A percentile compares a stretch with the other conserved stretches of the same genome.
Evolutionary conservation across 1,140 invertebrate species (phyloP).

Genomic region (Periplaneta americana): DNA sequence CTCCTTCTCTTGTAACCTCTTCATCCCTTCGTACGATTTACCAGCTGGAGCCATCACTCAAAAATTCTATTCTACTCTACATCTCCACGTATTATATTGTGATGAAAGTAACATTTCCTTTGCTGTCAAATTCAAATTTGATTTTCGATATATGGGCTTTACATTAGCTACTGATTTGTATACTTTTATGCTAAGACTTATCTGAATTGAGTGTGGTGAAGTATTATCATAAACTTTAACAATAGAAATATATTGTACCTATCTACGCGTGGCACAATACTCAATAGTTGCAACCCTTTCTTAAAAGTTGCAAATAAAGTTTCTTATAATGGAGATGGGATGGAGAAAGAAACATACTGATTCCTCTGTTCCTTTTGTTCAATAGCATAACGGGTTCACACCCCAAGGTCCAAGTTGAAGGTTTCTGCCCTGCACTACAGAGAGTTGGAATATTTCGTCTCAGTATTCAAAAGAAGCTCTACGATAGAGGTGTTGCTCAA

Average conservation of each 20-base stretch:
- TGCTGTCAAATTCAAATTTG: not conserved
- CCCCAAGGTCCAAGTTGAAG: not conserved
- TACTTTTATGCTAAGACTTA: not conserved
- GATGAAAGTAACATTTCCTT: not conserved
- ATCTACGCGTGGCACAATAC: not conserved
- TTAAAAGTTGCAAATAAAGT: not conserved
- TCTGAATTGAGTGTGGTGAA: not conserved
- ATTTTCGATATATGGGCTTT: not conserved
- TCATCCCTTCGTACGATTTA: not conserved
- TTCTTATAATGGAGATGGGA: not conserved
- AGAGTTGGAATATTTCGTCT: no score
- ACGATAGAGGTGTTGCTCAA: no score
- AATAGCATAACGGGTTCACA: not conserved
- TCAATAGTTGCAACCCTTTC: not conserved
- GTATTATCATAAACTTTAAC: not conserved
- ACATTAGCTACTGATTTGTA: not conserved
- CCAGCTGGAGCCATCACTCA: not conserved
- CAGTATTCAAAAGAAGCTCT: no score
- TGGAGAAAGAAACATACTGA: not conserved
- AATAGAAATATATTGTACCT: not conserved
- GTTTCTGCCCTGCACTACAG: not conserved
- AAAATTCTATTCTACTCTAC: not conserved
- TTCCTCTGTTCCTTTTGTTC: not conserved
- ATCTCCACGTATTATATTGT: not conserved
- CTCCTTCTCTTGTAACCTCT: not conserved